Evolutionary conservation across 2,797 vertebrate species (phyloP), one percentile per base, ranked within the genome.

Genomic region (Erethizon dorsatum): DNA sequence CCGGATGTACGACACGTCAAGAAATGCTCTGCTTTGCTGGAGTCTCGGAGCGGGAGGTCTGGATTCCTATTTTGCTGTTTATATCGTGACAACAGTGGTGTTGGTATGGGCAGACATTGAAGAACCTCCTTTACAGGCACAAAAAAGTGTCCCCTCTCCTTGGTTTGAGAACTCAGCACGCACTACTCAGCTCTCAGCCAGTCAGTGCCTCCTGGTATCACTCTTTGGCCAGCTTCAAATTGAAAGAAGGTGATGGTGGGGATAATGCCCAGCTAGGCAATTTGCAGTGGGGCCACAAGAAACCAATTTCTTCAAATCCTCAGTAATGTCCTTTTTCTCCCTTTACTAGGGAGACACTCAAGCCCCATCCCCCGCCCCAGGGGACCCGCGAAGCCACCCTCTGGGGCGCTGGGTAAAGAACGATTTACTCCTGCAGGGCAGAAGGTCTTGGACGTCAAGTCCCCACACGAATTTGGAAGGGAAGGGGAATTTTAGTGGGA

Each of bases 11-110:
- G 77, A 50, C 73, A 57, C 73, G 59, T 45, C 84, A 59, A 82
- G 50, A 78, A 77, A 78, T 83, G 88, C 92, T 94, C 94, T 93
- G 82, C 79, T 94, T 92, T 94, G 56, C 69, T 65, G 67, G 83
- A 67, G 86, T 95, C 83, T 90, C 79, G 77, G 52, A 26, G 79
- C 6, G 24, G 41, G 28, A 63, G 22, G 63, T 78, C 33, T 56
- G 71, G 31, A 54, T 82, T 83, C 50, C 31, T 85, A n/a, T 56
- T 82, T 91, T 45, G 91, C 82, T 71, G 20, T 82, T 73, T 95
- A 78, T 33, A 92, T 83, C 37, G 33, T 0, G 5, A 78, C 45
- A 54, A 18, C 4, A 1, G 77, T 71, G 85, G 92, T 54, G 12
- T 89, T 33, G 80, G 56, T 61, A 57, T 45, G 33, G 33, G 47